Evolutionary conservation across 92 coral and sea anemone species (phyloP), one percentile per base, ranked within the genome.

Genomic region (Zoanthus sansibaricus): DNA sequence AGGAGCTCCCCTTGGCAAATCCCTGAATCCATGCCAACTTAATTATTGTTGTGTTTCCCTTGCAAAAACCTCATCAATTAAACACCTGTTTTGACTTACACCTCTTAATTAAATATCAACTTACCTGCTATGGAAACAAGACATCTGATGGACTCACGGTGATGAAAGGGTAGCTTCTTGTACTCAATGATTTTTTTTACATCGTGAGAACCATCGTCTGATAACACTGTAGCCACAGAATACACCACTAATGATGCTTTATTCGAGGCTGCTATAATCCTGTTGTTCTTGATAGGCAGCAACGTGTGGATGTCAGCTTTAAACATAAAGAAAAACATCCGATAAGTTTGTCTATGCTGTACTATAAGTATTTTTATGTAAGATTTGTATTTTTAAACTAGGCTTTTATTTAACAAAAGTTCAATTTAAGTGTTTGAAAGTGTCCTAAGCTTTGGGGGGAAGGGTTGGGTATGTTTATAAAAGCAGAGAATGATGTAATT

Each of bases 81-180:
- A 33, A 3, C 42, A 33, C 42, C 20, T 61, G 69, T 61, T 9
- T 16, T 68, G 58, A 9, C 48, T 71, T 1, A 33, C 42, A 72
- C 10, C 46, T 45, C 15, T 48, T 15, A 32, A 0, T 82, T 15
- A 44, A 82, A 61, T 77, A 46, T 13, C 5, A n/a, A 55, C 46
- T 62, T 44, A 91, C 99, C 99, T 92, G 99, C 94, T 54, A 97
- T 94, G 76, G 83, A 83, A 21, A 92, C 79, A 18, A 97, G 92
- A 46, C 99, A 95, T 89, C 99, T 93, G 64, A 97, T 92, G 47
- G 95, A 90, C 62, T 97, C 99, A 32, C 99, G 91, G 84, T 97
- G 99, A n/a, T 76, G 82, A 6, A 98, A 91, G 15, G 94, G 86
- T 44, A 97, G 94, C 83, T 87, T 92, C 91, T 92, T 91, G 89